Evolutionary conservation across 1,140 invertebrate species (phyloP), one percentile per base, ranked within the genome.

Genomic region (Streblospio benedicti): DNA sequence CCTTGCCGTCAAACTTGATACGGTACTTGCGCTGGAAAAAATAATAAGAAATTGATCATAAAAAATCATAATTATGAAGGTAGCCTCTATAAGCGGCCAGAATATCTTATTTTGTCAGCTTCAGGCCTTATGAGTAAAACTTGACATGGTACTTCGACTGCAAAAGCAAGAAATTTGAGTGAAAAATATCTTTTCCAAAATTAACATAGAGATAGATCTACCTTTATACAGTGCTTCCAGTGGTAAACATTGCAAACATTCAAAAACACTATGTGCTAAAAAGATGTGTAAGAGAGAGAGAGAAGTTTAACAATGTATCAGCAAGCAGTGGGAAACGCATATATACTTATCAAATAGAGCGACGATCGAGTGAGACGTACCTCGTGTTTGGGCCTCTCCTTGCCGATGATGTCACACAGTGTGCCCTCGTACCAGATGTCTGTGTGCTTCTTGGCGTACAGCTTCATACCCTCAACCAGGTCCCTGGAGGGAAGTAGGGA

Each of bases 391-490:
- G 71, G 78, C n/a, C 57, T 41, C 12, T 63, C 56, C 25, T 66
- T 70, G 14, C 65, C 65, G 28, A 65, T 61, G 20, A 80, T 67
- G 25, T 79, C 76, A 4, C 76, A 43, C 18, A 84, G 63, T 30
- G 63, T 73, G 4, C 73, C 81, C 23, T 70, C 71, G 6, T 76
- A 63, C 83, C 83, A 85, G 25, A 79, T 69, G 4, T 77, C 76
- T 63, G 81, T 79, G 14, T 76, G 16, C 43, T 47, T 47, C 43
- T 47, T 57, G 30, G 32, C 70, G 35, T 75, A 80, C 49, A 69
- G 61, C 53, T 77, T 79, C 76, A 83, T 80, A 2, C 78, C 81
- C 69, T 77, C 83, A 4, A 83, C 77, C 45, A 51, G 41, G 5
- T 57, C 55, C 5, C 55, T 57, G 50, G n/a, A n/a, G n/a, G n/a